These are phyloP conservation scores for Chrosomus eos DNA, from an alignment of 2,797 vertebrate species.

Conservation along the genomic window DNA sequence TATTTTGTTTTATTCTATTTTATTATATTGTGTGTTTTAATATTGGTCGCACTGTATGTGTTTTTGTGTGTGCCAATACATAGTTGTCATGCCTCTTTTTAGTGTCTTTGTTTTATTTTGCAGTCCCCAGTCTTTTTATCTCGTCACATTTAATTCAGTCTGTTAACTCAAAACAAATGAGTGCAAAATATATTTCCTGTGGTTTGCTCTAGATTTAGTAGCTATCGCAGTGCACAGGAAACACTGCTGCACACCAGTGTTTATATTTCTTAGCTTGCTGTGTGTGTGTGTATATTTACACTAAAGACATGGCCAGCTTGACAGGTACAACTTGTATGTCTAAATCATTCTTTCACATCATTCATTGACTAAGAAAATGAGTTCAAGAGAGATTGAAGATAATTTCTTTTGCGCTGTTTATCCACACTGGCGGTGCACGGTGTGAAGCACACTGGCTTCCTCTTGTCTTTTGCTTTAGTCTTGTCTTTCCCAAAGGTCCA, in stretches of 20 bases:
- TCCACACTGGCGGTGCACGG: not conserved
- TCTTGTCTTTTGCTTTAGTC: not conserved
- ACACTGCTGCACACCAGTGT: not conserved
- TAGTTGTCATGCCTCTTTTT: not conserved
- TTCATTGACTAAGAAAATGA: slow-evolving; percentile 12
- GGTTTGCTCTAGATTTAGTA: not conserved
- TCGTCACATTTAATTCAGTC: not conserved
- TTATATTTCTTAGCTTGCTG: not conserved
- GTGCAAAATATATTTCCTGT: not conserved
- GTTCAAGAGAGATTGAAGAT: not conserved
- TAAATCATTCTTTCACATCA: slow-evolving; percentile 10
- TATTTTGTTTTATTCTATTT: not conserved
- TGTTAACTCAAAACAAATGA: not conserved
- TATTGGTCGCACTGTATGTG: not conserved
- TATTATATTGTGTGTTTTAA: not conserved
- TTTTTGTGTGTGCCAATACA: not conserved
- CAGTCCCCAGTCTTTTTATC: not conserved
- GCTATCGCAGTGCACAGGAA: not conserved
- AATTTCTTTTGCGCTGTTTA: not conserved
- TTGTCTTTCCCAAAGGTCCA: not conserved
- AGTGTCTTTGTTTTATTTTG: not conserved
- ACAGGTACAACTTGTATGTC: slow-evolving; percentile 29
- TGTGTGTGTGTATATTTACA: not conserved
- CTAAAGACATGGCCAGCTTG: slow-evolving; percentile 17
- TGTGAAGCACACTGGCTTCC: slow-evolving; percentile 9